Evolutionary conservation across 1,140 invertebrate genomes (phyloP), one percentile per base, ranked within the genome.

Genomic region (Aphelenchoides avenae): DNA sequence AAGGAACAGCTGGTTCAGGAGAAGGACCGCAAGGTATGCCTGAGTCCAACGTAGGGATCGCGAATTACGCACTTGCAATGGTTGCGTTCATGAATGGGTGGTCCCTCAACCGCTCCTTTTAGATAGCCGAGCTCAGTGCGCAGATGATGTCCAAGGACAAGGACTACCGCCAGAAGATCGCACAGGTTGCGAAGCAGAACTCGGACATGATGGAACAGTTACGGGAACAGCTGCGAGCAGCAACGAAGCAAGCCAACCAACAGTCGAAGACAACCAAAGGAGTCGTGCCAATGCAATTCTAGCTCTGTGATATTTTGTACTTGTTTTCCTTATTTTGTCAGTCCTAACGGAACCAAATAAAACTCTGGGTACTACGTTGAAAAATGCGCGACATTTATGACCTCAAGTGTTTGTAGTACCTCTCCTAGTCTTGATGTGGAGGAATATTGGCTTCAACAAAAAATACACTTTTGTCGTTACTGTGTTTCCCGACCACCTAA

Each of bases 71-170:
- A n/a, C 46, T 57, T 5, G 15, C 15, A 53, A 7, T 3, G n/a
- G 55, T 60, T 5, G 42, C 7, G 40, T 40, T n/a, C 7, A 27
- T 64, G 7, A 29, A 5, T 58, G 29, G 18, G 18, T 41, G 9
- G 18, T 41, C 18, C 47, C 41, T 49, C 7, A 27, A 49, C n/a
- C 6, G 30, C 7, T 7, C 15, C n/a, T 62, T 63, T 66, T 33
- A 64, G 62, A 64, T 66, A 26, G 63, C 42, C 11, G 61, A 69
- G 29, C 36, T 66, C 24, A 48, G 64, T 18, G 44, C 68, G 13
- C 33, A 60, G 20, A 41, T 65, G 6, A 30, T 70, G 20, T 39
- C 24, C 9, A 41, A 48, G 18, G 66, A 70, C 6, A 65, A 41
- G 26, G 44, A 52, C 1, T n/a, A 34, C 11, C 31, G 57, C 27